Conservation (phyloP, 2,113 vertebrate species). For the Columba livia region DNA sequence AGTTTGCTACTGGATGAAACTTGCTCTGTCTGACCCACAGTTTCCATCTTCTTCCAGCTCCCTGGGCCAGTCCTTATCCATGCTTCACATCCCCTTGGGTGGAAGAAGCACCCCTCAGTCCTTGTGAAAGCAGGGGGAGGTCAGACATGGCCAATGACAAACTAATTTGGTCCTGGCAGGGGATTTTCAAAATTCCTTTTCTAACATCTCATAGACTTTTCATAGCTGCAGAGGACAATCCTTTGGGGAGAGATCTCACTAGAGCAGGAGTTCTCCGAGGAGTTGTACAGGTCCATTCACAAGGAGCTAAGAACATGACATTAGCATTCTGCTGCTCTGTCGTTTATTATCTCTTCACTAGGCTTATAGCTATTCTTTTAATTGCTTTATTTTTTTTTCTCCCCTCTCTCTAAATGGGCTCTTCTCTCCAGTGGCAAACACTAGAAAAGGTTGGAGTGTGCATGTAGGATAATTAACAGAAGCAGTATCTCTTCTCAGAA, state of each 20-base stretch:
- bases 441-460: not conserved
- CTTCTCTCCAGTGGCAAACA: constrained; percentile 38
- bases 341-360: not conserved
- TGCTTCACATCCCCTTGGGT: not conserved
- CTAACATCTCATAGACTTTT: not conserved
- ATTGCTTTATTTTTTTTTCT: not conserved
- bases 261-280: not conserved
- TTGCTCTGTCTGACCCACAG: not conserved
- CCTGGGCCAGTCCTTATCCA: not conserved
- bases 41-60: not conserved
- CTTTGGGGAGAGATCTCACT: not conserved
- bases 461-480: not conserved
- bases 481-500: not conserved
- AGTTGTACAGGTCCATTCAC: constrained; percentile 9
- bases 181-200: not conserved
- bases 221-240: not conserved
- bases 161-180: not conserved
- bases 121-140: not conserved
- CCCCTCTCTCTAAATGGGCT: not conserved
- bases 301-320: not conserved
- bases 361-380: constrained; percentile 33
- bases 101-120: not conserved
- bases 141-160: not conserved
- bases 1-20: not conserved
- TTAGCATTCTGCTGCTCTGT: constrained; percentile 24